Evolutionary conservation across 2,888 invertebrate species (phyloP).

Genomic region (Hybos culiciformis): DNA sequence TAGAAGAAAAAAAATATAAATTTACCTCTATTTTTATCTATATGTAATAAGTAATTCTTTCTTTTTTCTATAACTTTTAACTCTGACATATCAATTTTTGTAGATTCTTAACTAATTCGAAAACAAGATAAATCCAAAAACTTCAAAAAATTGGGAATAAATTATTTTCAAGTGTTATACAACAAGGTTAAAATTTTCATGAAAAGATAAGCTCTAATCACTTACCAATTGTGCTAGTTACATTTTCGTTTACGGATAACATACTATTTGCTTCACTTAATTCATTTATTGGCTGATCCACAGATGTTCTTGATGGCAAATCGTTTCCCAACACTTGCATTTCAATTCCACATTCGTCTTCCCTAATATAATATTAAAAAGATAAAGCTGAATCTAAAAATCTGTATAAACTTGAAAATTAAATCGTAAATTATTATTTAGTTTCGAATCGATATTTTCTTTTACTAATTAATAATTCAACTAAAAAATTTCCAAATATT

Average conservation of each 20-base stretch:
- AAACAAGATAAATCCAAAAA: not conserved
- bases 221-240: conserved; percentile 53
- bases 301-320: conserved; percentile 50
- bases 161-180: too few relatives aligned
- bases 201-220: not conserved
- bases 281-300: conserved; percentile 41
- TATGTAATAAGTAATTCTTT: not conserved
- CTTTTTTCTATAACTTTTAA: not conserved
- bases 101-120: not conserved
- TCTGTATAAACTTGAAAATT: too few relatives aligned
- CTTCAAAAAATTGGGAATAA: too few relatives aligned
- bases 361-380: conserved; percentile 36
- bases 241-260: conserved; percentile 37
- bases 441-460: too few relatives aligned
- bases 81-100: not conserved
- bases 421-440: too few relatives aligned
- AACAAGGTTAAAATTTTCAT: too few relatives aligned
- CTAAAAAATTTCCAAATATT: too few relatives aligned
- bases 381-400: too few relatives aligned
- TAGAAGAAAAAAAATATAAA: conserved; percentile 21
- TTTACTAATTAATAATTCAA: too few relatives aligned
- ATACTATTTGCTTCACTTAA: conserved; percentile 35
- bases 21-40: too few relatives aligned
- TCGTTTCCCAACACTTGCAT: conserved; percentile 52
- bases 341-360: conserved; percentile 71